Evolutionary conservation across 2,113 vertebrate genomes (phyloP).

Genomic region (Narcine bancroftii): DNA sequence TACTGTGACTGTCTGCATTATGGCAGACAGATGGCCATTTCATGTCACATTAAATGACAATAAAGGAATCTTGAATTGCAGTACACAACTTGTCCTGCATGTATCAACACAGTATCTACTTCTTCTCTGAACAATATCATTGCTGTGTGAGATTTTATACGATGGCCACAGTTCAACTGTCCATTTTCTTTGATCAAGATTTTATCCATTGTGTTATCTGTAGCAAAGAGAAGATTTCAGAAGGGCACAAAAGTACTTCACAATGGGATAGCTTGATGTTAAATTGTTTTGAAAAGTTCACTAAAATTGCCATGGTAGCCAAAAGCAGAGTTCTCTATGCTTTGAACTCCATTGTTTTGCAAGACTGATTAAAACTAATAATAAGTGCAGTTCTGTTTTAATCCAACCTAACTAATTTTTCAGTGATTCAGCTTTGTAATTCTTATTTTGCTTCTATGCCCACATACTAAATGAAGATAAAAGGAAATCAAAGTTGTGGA

Average conservation of each 20-base stretch:
- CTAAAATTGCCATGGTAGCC: neutral
- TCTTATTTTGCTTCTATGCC: neutral
- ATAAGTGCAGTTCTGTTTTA: neutral
- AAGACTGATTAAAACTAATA: neutral
- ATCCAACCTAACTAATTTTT: neutral
- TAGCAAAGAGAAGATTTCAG: neutral
- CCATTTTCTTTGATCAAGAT: neutral
- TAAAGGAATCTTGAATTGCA: no score
- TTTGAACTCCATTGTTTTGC: neutral
- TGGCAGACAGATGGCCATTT: no score
- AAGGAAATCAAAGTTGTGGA: neutral
- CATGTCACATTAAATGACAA: no score
- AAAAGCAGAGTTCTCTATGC: neutral
- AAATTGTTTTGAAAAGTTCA: constrained; percentile 16
- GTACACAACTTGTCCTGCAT: no score
- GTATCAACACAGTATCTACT: neutral
- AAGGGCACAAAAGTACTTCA: neutral
- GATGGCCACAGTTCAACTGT: neutral
- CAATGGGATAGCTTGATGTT: neutral
- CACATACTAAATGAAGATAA: neutral
- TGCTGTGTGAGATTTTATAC: neutral
- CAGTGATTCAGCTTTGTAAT: neutral
- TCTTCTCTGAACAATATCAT: neutral
- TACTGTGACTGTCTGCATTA: no score
- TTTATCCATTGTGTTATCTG: neutral